Conservation (phyloP, 2,888 invertebrate species). For the Idaea straminata region DNA sequence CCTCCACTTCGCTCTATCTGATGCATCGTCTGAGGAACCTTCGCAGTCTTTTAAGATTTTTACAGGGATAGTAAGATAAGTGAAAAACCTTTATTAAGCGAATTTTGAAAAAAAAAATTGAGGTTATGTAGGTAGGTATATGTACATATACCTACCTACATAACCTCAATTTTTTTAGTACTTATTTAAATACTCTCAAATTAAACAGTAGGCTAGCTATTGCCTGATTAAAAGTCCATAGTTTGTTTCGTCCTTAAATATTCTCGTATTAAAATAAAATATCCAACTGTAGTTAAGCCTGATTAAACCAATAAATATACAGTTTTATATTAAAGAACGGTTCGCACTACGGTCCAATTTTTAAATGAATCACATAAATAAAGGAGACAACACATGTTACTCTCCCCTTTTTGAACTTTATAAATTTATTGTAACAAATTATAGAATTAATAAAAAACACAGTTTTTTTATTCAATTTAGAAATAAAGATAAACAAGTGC, state of each 20-base stretch:
- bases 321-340: constrained; percentile 64
- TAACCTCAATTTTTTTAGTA: no score
- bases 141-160: no score
- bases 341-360: constrained; percentile 53
- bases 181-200: no score
- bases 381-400: constrained; percentile 66
- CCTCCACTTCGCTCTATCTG: no score
- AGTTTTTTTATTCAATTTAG: neutral
- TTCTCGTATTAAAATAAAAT: constrained; percentile 22
- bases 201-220: no score
- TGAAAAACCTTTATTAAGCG: no score
- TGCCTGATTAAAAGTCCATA: neutral
- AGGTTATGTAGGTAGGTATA: no score
- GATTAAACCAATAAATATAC: constrained; percentile 68
- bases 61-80: no score
- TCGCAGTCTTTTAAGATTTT: no score
- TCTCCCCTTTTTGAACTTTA: constrained; percentile 48
- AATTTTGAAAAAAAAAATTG: no score
- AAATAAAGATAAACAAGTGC: neutral
- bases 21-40: no score
- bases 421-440: constrained; percentile 51
- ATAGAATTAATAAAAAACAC: constrained; percentile 30
- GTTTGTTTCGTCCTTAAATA: neutral
- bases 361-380: constrained; percentile 73
- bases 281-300: constrained; percentile 40